These are phyloP conservation scores for Carpatolechia fugitivella DNA, from an alignment of 2,888 invertebrate species.

Conservation along the genomic window DNA sequence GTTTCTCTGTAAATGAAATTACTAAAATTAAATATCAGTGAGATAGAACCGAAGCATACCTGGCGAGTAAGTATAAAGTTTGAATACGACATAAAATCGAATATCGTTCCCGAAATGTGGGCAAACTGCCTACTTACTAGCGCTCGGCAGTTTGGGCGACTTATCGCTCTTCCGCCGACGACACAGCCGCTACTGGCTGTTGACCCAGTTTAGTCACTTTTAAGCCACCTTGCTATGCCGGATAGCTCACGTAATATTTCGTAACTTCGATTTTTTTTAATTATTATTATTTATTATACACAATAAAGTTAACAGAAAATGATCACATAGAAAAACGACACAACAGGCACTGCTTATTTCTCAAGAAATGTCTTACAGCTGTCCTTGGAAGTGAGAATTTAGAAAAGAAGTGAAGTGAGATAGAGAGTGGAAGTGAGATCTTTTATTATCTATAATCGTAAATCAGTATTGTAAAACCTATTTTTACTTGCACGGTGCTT, in stretches of 20 bases:
- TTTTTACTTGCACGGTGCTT: too few species aligned
- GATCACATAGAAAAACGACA: too few species aligned
- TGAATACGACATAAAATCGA: conserved; percentile 19
- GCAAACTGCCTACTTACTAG: conserved; percentile 22
- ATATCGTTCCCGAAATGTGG: conserved; percentile 23
- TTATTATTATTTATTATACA: too few species aligned
- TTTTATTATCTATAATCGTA: too few species aligned
- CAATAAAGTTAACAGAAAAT: too few species aligned
- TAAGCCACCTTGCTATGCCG: conserved; percentile 11
- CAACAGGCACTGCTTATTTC: too few species aligned
- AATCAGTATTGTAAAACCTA: too few species aligned
- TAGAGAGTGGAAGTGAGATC: too few species aligned
- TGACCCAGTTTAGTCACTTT: conserved; percentile 40
- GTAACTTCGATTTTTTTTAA: not conserved
- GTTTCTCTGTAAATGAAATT: too few species aligned
- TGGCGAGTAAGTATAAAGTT: not conserved
- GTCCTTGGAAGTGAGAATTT: too few species aligned
- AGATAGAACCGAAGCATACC: not conserved
- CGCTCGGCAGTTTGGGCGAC: conserved; percentile 35
- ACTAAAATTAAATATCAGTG: not conserved
- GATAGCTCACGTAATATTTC: not conserved
- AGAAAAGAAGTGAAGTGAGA: too few species aligned
- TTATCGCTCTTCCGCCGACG: conserved; percentile 31
- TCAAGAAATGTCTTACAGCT: too few species aligned
- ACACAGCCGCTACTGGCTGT: conserved; percentile 23